phyloP scores from a whole-genome alignment of 2,888 invertebrate genomes.

The Leptinotarsa haldemani region DNA sequence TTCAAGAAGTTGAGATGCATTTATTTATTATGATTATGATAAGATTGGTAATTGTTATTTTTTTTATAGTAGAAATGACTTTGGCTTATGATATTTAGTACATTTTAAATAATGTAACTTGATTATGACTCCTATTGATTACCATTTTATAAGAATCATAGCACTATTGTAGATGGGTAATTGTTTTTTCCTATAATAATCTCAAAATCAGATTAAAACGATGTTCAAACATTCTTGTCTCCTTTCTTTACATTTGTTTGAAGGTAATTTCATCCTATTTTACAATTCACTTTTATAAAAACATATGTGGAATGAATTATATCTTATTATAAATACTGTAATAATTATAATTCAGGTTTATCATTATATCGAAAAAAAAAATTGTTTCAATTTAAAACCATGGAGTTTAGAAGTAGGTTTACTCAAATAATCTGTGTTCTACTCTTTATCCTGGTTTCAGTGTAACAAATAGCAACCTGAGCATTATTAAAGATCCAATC shows the following conservation, averaged over 20 bases:
- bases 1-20: constrained; percentile 4
- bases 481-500: no score
- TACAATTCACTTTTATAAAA: neutral
- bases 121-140: neutral
- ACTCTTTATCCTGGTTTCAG: no score
- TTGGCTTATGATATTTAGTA: constrained; percentile 13
- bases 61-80: neutral
- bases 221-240: no score
- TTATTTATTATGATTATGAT: constrained; percentile 18
- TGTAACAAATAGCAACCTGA: no score
- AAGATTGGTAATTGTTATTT: constrained; percentile 5
- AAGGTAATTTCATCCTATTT: no score
- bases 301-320: neutral
- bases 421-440: no score
- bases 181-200: constrained; percentile 2
- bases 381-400: no score
- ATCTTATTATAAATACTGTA: no score
- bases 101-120: neutral
- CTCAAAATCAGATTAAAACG: neutral
- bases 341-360: no score
- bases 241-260: no score
- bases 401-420: no score
- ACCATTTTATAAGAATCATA: constrained; percentile 6
- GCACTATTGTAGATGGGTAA: neutral
- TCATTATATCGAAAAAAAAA: no score